Evolutionary conservation across 2,888 invertebrate genomes (phyloP), one percentile per base, ranked within the genome.

Genomic region (Lasioglossum villosulum): DNA sequence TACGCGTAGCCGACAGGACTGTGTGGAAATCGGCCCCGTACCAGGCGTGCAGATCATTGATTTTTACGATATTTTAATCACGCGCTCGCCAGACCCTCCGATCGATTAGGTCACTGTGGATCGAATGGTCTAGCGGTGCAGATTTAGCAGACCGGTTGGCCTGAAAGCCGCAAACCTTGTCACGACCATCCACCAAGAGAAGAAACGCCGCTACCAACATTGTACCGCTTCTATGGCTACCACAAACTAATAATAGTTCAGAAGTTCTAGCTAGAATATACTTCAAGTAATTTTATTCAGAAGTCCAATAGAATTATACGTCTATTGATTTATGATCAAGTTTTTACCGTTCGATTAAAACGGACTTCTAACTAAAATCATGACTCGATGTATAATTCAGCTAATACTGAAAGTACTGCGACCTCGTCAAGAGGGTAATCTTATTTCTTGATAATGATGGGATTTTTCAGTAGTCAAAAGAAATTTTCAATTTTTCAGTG

Each of bases 1-100:
- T 37, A 76, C 68, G 30, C 75, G 63, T 71, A 83, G 77, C 72
- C 34, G 66, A n/a, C 14, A 16, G 19, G 66, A 34, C 66, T 34
- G 66, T 30, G 70, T 66, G 74, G 56, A 82, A 42, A 76, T 8
- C 71, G 39, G 27, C 10, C 23, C 68, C 70, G 71, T 80, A 34
- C 80, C 80, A 75, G 72, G 39, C 42, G 30, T 37, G 6, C 66
- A 4, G 34, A 66, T 45, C 48, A 70, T 34, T 19, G 23, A 75
- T 82, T 81, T 75, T 52, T 42, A 34, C 59, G 39, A 66, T 19
- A 23, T 19, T 42, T 30, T 37, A 27, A 42, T 68, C 19, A 48
- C 68, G 45, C n/a, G 59, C 52, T 52, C 52, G 52, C 10, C 63
- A 30, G 16, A 63, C 63, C 63, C 63, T 23, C 27, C 37, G 34